Percentiles rank a stretch among this genome's conserved stretches.
Evolutionary conservation across 2,888 invertebrate species (phyloP).

Genomic region (Eristalinus aeneus): DNA sequence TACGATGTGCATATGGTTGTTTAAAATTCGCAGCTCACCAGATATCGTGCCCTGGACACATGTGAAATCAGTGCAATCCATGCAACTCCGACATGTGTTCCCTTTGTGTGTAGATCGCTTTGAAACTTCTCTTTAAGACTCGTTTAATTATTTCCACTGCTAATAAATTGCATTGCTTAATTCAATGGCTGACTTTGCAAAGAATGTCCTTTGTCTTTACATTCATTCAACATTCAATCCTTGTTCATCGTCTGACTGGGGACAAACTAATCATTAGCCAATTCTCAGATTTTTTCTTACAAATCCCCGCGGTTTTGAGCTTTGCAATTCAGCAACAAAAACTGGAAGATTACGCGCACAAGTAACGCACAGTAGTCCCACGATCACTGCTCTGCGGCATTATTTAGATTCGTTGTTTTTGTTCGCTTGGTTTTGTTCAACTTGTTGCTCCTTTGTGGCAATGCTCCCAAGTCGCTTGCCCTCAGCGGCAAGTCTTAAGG

Average conservation of each 20-base stretch:
- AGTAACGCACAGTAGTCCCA: background rate
- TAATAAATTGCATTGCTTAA: too few relatives aligned
- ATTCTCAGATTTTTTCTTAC: background rate
- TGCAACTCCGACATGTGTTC: background rate
- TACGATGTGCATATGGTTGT: background rate
- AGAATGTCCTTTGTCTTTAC: too few relatives aligned
- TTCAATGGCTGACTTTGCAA: too few relatives aligned
- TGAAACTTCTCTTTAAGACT: too few relatives aligned
- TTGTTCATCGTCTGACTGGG: background rate
- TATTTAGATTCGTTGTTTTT: background rate
- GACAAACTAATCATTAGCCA: background rate
- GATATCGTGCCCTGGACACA: background rate
- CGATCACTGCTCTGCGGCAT: background rate
- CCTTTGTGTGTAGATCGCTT: too few relatives aligned
- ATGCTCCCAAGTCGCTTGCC: background rate
- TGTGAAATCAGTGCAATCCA: background rate
- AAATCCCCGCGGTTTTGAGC: background rate
- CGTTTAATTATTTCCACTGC: too few relatives aligned
- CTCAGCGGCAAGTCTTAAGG: background rate
- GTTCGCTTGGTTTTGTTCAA: background rate
- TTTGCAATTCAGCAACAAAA: background rate
- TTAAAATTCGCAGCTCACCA: background rate
- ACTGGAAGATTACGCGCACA: background rate
- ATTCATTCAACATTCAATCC: too few relatives aligned
- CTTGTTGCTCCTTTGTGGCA: background rate